Conservation (phyloP, 2,113 vertebrate genomes). For the Phrynosoma blainvillii region DNA sequence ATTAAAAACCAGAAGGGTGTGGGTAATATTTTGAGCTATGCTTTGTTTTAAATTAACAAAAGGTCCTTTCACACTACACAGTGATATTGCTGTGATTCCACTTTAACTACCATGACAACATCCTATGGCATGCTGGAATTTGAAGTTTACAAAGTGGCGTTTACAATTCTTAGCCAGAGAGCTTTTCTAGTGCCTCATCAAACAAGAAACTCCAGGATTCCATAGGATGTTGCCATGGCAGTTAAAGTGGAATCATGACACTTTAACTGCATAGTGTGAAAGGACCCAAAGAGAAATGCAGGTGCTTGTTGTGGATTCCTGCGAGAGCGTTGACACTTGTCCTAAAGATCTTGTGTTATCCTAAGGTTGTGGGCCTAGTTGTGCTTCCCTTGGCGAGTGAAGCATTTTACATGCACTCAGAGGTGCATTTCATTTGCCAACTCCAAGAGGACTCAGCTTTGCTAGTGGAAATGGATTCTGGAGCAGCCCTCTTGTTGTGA, state of each 20-base stretch:
- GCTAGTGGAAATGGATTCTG: not conserved
- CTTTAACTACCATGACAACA: no score
- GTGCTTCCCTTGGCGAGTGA: not conserved
- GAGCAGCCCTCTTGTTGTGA: not conserved
- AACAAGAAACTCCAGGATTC: no score
- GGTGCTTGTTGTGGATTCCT: not conserved
- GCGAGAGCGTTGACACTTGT: not conserved
- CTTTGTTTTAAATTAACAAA: not conserved
- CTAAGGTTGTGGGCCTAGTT: not conserved
- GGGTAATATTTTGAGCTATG: not conserved
- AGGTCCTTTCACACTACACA: no score
- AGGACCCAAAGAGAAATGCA: not conserved
- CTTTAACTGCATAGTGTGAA: no score
- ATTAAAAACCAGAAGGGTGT: not conserved
- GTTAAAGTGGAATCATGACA: no score
- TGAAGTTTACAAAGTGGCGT: no score
- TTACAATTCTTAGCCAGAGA: no score
- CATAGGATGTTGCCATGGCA: no score
- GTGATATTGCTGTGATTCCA: no score
- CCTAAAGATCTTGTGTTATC: not conserved
- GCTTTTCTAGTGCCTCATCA: no score
- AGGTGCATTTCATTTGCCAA: not conserved
- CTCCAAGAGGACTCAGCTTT: not conserved
- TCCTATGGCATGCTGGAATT: no score
- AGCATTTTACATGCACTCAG: not conserved